Conservation (phyloP, 2,113 vertebrate genomes). For the Saccopteryx bilineata region DNA sequence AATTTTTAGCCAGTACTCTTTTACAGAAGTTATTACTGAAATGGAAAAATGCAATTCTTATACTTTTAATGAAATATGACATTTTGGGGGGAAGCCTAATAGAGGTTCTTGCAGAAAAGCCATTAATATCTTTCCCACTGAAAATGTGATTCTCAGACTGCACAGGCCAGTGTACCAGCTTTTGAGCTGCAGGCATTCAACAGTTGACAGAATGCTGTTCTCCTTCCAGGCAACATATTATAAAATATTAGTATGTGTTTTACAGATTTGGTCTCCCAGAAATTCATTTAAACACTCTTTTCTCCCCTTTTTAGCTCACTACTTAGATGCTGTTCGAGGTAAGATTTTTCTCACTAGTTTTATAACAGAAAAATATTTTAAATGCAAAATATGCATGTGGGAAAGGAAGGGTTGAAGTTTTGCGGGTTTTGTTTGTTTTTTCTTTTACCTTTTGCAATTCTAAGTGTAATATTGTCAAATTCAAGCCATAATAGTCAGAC, state of each 20-base stretch:
- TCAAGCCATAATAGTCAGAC: neutral
- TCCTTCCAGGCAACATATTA: slow-evolving; percentile 75
- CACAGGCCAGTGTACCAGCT: slow-evolving; percentile 65
- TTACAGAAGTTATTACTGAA: slow-evolving; percentile 78
- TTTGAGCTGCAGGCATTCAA: slow-evolving; percentile 70
- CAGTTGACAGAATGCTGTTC: slow-evolving; percentile 64
- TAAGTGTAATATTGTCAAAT: slow-evolving; percentile 21
- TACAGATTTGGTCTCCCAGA: slow-evolving; percentile 81
- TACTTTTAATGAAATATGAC: slow-evolving; percentile 79
- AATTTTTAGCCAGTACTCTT: slow-evolving; percentile 75
- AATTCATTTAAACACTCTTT: slow-evolving; percentile 84
- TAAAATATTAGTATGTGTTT: slow-evolving; percentile 79
- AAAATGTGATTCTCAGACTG: slow-evolving; percentile 78
- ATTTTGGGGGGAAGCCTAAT: slow-evolving; percentile 65
- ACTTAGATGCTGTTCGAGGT: slow-evolving; percentile 91
- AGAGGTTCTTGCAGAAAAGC: slow-evolving; percentile 74
- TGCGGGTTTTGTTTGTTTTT: slow-evolving; percentile 2
- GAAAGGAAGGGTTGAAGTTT: neutral
- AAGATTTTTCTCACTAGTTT: slow-evolving; percentile 81
- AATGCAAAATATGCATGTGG: slow-evolving; percentile 50
- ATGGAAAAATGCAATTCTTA: slow-evolving; percentile 74
- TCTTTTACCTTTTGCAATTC: slow-evolving; percentile 39
- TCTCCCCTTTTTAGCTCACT: slow-evolving; percentile 88
- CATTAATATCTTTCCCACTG: slow-evolving; percentile 78
- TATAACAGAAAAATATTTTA: slow-evolving; percentile 51